phyloP scores from a whole-genome alignment of 2,888 invertebrate genomes.

The Terebella lapidaria region DNA sequence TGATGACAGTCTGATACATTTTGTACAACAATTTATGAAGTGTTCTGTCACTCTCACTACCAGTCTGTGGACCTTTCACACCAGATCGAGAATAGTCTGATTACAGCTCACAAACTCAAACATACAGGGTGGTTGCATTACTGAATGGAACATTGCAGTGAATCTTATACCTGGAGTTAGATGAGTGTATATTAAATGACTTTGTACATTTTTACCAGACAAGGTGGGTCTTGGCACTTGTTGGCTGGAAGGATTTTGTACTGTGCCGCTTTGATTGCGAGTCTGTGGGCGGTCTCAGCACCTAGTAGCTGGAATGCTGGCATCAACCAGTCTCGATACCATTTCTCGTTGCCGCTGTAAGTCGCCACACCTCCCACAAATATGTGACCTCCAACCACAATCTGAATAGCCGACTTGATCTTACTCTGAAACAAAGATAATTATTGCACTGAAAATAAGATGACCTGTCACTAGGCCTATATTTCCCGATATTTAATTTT shows the following conservation, averaged over 20 bases:
- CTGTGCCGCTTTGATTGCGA: constrained; percentile 73
- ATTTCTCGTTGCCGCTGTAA: constrained; percentile 72
- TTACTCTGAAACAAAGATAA: not conserved
- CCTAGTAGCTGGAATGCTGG: constrained; percentile 67
- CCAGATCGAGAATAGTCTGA: no score
- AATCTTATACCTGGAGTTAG: no score
- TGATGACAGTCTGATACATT: no score
- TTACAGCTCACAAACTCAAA: no score
- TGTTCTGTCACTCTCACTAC: no score
- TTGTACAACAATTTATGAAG: not conserved
- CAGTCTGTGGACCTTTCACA: no score
- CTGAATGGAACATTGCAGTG: no score
- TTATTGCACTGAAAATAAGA: no score
- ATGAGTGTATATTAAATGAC: no score
- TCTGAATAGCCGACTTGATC: constrained; percentile 58
- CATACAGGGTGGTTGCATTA: no score
- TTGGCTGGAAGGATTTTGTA: constrained; percentile 68
- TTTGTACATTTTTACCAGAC: constrained; percentile 69
- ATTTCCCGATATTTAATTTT: no score
- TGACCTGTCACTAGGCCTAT: no score
- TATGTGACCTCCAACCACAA: constrained; percentile 65
- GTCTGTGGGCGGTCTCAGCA: constrained; percentile 77
- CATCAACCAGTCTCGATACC: constrained; percentile 70
- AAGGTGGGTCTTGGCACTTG: constrained; percentile 61
- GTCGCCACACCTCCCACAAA: constrained; percentile 67